Conservation (phyloP, 2,113 vertebrate species). For the Felis chaus region DNA sequence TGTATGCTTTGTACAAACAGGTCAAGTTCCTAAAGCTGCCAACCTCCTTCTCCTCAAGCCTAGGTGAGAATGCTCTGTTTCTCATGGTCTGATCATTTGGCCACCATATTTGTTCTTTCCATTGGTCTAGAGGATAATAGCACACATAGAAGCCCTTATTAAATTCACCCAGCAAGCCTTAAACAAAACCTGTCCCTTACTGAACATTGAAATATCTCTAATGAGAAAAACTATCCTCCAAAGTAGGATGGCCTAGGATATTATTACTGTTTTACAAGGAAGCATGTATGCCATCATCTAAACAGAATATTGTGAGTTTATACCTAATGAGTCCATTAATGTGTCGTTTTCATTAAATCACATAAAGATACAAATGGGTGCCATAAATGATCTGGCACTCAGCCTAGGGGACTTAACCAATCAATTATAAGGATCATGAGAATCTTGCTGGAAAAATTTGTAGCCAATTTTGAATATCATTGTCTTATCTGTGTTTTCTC, state of each 20-base stretch:
- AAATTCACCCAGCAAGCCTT: not conserved
- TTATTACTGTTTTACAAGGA: not conserved
- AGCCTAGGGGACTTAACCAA: not conserved
- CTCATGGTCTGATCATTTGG: not conserved
- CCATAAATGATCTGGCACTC: not conserved
- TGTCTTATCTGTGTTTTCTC: not conserved
- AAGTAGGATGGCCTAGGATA: not conserved
- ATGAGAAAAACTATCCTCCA: not conserved
- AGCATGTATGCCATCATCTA: not conserved
- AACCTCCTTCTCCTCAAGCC: not conserved
- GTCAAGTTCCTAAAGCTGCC: not conserved
- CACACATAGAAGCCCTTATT: not conserved
- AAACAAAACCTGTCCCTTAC: not conserved
- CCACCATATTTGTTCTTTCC: not conserved
- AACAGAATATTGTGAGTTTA: not conserved
- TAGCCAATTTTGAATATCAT: not conserved
- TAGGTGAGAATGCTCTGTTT: not conserved
- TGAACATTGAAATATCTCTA: not conserved
- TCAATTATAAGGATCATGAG: not conserved
- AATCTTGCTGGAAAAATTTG: not conserved
- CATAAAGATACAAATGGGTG: not conserved
- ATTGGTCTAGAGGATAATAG: not conserved
- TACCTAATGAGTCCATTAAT: not conserved
- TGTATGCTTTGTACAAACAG: not conserved
- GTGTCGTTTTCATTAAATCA: not conserved